Conservation (phyloP, 1,140 invertebrate species). For the Hycleus cichorii region DNA sequence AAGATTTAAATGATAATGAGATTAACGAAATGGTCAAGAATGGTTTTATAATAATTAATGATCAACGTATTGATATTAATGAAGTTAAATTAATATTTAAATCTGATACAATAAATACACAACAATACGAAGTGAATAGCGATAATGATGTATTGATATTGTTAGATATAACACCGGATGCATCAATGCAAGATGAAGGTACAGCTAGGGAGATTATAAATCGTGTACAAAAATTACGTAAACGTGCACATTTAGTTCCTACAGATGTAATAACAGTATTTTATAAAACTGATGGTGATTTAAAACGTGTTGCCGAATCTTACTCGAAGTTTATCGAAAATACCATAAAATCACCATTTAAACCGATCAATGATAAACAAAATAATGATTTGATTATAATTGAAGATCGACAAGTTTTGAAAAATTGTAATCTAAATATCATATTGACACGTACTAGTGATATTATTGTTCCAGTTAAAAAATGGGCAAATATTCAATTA, state of each 20-base stretch:
- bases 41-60: constrained; percentile 65
- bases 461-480: constrained; percentile 41
- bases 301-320: constrained; percentile 60
- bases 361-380: constrained; percentile 23
- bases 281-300: constrained; percentile 57
- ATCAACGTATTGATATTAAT: constrained; percentile 67
- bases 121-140: constrained; percentile 82
- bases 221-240: constrained; percentile 93
- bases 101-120: constrained; percentile 46
- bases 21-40: constrained; percentile 68
- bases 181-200: constrained; percentile 87
- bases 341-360: constrained; percentile 70
- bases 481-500: constrained; percentile 64
- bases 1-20: constrained; percentile 70
- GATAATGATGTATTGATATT: constrained; percentile 80
- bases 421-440: constrained; percentile 55
- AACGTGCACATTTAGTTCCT: constrained; percentile 89
- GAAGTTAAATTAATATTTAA: constrained; percentile 86
- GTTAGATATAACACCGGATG: constrained; percentile 73
- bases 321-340: constrained; percentile 71
- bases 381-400: constrained; percentile 54
- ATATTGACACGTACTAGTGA: constrained; percentile 49
- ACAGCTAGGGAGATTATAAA: constrained; percentile 92
- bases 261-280: constrained; percentile 85
- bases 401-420: constrained; percentile 64